Evolutionary conservation across 2,113 vertebrate species (phyloP).

Genomic region (Melanerpes aurifrons): DNA sequence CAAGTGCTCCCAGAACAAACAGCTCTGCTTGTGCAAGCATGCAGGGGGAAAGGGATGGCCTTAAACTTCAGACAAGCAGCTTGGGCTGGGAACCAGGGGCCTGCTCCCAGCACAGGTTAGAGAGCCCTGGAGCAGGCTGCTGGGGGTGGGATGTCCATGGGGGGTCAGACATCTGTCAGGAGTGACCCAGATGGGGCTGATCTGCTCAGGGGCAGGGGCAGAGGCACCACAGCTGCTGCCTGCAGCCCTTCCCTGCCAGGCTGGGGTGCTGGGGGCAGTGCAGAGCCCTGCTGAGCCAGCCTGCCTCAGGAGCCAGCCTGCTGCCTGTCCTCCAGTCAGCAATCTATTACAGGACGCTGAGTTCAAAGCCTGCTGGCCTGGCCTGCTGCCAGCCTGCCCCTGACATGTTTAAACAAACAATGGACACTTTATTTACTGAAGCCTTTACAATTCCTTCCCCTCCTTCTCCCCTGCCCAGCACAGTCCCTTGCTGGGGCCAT

Average conservation of each 20-base stretch:
- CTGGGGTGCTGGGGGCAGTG: background rate
- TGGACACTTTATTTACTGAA: conserved; percentile 51
- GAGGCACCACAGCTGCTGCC: fast-evolving
- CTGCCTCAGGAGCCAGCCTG: background rate
- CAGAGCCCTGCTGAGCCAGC: background rate
- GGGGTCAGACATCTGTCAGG: background rate
- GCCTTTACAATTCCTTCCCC: background rate
- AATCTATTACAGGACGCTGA: background rate
- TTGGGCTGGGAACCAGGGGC: background rate
- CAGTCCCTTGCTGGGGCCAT: background rate
- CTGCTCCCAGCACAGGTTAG: background rate
- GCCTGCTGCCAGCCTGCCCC: conserved; percentile 11
- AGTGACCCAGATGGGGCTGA: background rate
- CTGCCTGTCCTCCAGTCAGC: background rate
- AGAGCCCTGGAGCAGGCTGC: background rate
- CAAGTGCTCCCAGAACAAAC: background rate
- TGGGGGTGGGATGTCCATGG: background rate
- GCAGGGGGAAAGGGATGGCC: background rate
- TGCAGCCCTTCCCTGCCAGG: fast-evolving
- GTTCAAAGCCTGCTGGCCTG: conserved; percentile 42
- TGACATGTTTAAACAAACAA: conserved; percentile 62
- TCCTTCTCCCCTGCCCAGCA: background rate
- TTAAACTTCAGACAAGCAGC: background rate
- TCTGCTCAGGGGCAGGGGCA: background rate
- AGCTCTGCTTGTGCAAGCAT: background rate